These are phyloP conservation scores for Drosophila sp. DNA, from an alignment of 1,140 invertebrate species.

Conservation along the genomic window DNA sequence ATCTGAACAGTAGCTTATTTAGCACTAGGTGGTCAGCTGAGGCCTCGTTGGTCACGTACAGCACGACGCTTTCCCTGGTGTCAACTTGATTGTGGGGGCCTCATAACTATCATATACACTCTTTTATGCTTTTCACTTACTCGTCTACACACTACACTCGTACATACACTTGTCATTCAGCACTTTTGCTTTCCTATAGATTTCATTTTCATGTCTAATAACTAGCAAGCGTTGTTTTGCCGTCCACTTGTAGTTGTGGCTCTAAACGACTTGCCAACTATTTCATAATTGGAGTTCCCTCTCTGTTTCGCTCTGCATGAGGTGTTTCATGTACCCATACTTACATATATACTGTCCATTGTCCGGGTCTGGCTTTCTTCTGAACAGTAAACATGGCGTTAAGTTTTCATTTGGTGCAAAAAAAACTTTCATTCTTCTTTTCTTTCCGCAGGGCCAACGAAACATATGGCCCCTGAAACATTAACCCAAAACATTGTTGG, in stretches of 20 bases:
- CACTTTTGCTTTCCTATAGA: constrained; percentile 73
- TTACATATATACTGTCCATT: constrained; percentile 11
- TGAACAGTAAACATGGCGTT: constrained; percentile 43
- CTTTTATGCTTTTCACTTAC: constrained; percentile 66
- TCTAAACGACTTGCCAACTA: constrained; percentile 51
- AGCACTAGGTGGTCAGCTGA: constrained; percentile 10
- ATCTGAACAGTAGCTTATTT: constrained; percentile 19
- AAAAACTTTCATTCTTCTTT: constrained; percentile 70
- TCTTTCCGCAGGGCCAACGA: constrained; percentile 3
- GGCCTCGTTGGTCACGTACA: constrained; percentile 62
- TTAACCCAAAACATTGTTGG: neutral
- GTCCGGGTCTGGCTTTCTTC: constrained; percentile 48
- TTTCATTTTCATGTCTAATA: constrained; percentile 62
- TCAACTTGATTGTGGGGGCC: constrained; percentile 35
- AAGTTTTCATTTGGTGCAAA: constrained; percentile 49
- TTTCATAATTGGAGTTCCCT: constrained; percentile 69
- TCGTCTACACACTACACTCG: neutral
- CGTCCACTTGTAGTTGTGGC: neutral
- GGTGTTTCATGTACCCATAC: constrained; percentile 23
- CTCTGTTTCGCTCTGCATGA: constrained; percentile 24
- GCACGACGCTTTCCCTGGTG: constrained; percentile 68
- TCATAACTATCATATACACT: constrained; percentile 45
- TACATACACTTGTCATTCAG: constrained; percentile 45
- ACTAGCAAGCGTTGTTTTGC: constrained; percentile 6
- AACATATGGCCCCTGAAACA: constrained; percentile 4